Evolutionary conservation across 2,797 vertebrate species (phyloP).

Genomic region (Chrysolophus pictus): DNA sequence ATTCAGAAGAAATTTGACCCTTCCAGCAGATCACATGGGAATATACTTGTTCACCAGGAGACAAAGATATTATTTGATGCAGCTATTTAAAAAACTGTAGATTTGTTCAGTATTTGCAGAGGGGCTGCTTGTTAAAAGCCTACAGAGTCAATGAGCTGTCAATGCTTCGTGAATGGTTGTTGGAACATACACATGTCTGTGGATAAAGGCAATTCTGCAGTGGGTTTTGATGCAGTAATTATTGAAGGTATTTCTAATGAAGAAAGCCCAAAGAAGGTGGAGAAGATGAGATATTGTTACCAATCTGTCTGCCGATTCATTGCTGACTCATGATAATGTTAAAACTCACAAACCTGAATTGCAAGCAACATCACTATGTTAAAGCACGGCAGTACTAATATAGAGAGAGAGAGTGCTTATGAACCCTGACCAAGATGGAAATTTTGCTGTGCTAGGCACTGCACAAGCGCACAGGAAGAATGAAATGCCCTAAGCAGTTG

Average conservation of each 20-base stretch:
- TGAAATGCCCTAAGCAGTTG: not conserved
- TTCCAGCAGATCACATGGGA: not conserved
- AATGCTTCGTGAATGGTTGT: not conserved
- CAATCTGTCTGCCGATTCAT: not conserved
- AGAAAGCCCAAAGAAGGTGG: not conserved
- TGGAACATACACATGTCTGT: accelerated
- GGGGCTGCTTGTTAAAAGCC: not conserved
- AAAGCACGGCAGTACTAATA: not conserved
- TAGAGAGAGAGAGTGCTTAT: not conserved
- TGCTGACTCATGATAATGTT: not conserved
- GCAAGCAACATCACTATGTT: not conserved
- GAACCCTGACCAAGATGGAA: not conserved
- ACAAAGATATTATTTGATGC: not conserved
- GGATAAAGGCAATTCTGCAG: not conserved
- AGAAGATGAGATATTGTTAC: not conserved
- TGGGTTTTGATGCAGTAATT: not conserved
- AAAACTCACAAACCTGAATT: not conserved
- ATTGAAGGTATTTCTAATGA: not conserved
- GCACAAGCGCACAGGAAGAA: not conserved
- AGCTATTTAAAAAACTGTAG: not conserved
- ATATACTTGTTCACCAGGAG: not conserved
- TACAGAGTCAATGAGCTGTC: not conserved
- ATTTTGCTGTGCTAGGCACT: not conserved
- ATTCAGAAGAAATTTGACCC: not conserved
- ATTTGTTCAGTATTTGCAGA: not conserved